phyloP scores from a whole-genome alignment of 2,888 invertebrate genomes.

The Leptopilina myrica region DNA sequence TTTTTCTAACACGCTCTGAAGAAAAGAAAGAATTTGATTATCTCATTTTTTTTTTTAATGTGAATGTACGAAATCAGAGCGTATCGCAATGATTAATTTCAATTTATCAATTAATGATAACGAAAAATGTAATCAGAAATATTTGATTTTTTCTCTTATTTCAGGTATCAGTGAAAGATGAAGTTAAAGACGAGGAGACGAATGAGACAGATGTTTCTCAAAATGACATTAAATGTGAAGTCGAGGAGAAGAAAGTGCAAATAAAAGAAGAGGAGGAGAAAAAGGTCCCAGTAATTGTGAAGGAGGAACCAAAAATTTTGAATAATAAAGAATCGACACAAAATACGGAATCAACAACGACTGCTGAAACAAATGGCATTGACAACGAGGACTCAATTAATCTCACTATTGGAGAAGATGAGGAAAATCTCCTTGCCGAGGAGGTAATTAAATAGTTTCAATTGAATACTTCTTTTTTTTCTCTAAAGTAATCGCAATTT shows the following conservation, averaged over 20 bases:
- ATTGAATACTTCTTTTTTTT: too few species aligned
- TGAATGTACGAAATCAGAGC: too few species aligned
- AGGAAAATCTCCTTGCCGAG: conserved; percentile 85
- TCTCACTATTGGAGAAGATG: conserved; percentile 89
- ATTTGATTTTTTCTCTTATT: conserved; percentile 8
- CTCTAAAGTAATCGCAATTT: too few species aligned
- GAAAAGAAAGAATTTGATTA: too few species aligned
- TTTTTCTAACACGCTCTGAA: too few species aligned
- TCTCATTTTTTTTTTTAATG: too few species aligned
- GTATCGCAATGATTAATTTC: background rate
- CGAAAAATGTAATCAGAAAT: conserved; percentile 13
- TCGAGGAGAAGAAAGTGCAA: conserved; percentile 46
- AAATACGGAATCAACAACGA: conserved; percentile 63
- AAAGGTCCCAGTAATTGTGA: conserved; percentile 39
- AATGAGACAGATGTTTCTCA: conserved; percentile 9
- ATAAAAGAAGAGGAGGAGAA: conserved; percentile 50
- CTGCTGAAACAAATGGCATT: conserved; percentile 79
- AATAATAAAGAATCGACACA: conserved; percentile 49
- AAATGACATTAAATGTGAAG: conserved; percentile 24
- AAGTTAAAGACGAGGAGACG: conserved; percentile 19
- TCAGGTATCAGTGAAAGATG: conserved; percentile 15
- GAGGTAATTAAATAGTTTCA: conserved; percentile 79
- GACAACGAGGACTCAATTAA: conserved; percentile 90
- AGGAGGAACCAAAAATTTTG: conserved; percentile 39
- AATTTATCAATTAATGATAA: too few species aligned